Evolutionary conservation across 2,797 vertebrate genomes (phyloP), one percentile per base, ranked within the genome.

Genomic region (Lindbergichthys nudifrons): DNA sequence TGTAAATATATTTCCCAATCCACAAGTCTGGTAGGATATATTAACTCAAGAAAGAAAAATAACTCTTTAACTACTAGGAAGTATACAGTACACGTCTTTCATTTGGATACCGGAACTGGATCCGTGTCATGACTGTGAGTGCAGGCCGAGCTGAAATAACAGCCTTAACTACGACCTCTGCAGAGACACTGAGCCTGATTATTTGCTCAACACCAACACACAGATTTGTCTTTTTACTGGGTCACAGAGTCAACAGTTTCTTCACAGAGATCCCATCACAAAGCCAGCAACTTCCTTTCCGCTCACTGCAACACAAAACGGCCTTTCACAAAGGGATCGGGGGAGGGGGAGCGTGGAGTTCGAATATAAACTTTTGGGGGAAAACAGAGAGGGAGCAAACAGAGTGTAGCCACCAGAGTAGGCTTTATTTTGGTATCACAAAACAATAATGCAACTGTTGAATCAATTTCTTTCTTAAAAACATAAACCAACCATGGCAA

Each of bases 211-310:
- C 59, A 63, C 75, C 39, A 82, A 85, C 75, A 83, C 67, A 50
- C 26, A 11, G 19, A 47, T 45, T 54, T 63, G 65, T 80, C 5
- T 39, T 54, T 30, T 79, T 60, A 73, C 65, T 72, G 52, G 75
- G 75, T 87, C 79, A 83, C 64, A 78, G 61, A 87, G 88, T 88
- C 76, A 88, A 89, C 84, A 72, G 42, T 81, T 79, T 87, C 83
- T 78, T 84, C 76, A 79, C 70, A 82, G 83, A 77, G 85, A 86
- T 81, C 61, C 71, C 67, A 74, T 87, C 82, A 86, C 83, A 86
- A 88, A 88, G 83, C 80, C 75, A 56, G 77, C 75, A 67, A 84
- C 84, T 88, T 92, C 81, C 79, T 90, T 68, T 85, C 77, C 61
- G 18, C 80, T 83, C 52, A 1, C 39, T 63, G 80, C 78, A 68